Evolutionary conservation across 2,888 invertebrate species (phyloP).

Genomic region (Drosophila rubida): DNA sequence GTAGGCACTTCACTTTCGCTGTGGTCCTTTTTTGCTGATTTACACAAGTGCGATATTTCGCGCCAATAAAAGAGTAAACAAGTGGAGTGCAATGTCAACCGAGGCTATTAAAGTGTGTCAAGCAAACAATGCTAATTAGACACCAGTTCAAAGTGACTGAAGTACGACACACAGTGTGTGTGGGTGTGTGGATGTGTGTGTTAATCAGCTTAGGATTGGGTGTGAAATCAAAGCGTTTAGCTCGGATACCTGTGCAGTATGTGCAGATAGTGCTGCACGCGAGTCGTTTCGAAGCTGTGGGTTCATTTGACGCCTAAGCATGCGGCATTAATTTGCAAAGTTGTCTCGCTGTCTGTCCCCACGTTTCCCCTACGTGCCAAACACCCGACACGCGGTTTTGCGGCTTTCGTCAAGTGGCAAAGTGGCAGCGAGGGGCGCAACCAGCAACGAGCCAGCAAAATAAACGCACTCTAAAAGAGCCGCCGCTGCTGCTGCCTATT

Average conservation of each 20-base stretch:
- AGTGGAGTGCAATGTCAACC: conserved; percentile 8
- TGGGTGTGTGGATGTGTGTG: background rate
- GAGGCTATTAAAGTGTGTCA: conserved; percentile 18
- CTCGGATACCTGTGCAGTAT: conserved; percentile 35
- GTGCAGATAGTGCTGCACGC: background rate
- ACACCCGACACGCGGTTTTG: conserved; percentile 66
- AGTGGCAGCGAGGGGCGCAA: background rate
- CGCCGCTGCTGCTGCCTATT: conserved; percentile 46
- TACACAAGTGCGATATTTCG: conserved; percentile 58
- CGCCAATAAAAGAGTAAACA: conserved; percentile 24
- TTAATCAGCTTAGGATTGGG: conserved; percentile 69
- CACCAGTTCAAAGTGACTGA: conserved; percentile 24
- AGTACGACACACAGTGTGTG: background rate
- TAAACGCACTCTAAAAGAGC: conserved; percentile 30
- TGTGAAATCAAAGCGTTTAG: conserved; percentile 62
- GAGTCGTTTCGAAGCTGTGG: conserved; percentile 44
- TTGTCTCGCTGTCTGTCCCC: conserved; percentile 9
- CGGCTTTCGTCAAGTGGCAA: conserved; percentile 26
- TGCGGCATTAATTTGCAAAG: conserved; percentile 63
- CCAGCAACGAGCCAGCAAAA: conserved; percentile 23
- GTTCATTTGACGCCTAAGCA: conserved; percentile 62
- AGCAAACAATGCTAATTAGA: conserved; percentile 60
- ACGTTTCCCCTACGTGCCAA: conserved; percentile 7
- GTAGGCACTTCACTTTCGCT: conserved; percentile 21
- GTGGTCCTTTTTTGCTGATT: conserved; percentile 17